These are phyloP conservation scores for Tympanoctomys barrerae DNA, from an alignment of 2,797 vertebrate genomes.

Conservation along the genomic window DNA sequence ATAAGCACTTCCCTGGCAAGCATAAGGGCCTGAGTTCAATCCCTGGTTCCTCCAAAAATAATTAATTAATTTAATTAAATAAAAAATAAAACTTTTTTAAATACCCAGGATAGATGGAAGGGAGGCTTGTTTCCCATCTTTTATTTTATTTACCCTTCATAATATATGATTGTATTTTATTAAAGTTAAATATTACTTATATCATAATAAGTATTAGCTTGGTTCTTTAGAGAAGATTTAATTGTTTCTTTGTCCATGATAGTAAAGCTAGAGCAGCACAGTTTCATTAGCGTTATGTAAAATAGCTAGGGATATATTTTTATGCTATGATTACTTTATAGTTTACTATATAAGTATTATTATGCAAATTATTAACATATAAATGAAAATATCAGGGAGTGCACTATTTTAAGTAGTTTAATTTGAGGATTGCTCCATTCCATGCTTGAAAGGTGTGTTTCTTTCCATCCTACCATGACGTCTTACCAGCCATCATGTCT, in stretches of 20 bases:
- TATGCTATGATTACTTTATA: background rate
- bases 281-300: background rate
- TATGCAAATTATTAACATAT: background rate
- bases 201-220: constrained; percentile 4
- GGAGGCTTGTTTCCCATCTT: background rate
- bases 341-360: background rate
- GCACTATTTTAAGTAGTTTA: background rate
- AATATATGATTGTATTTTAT: constrained; percentile 15
- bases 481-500: background rate
- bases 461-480: background rate
- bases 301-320: background rate
- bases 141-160: constrained; percentile 6
- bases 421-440: background rate
- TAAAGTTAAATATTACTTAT: constrained; percentile 24
- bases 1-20: too few relatives aligned
- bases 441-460: background rate
- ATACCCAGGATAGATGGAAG: background rate
- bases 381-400: background rate
- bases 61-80: too few relatives aligned
- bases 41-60: too few relatives aligned
- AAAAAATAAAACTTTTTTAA: background rate
- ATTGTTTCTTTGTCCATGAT: background rate
- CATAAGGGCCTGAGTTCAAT: too few relatives aligned
- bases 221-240: background rate
- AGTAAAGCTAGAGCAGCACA: background rate